A percentile compares a stretch with the other conserved stretches of the same genome.
phyloP scores from a whole-genome alignment of 1,140 invertebrate species.

The Drosophila bipectinata region DNA sequence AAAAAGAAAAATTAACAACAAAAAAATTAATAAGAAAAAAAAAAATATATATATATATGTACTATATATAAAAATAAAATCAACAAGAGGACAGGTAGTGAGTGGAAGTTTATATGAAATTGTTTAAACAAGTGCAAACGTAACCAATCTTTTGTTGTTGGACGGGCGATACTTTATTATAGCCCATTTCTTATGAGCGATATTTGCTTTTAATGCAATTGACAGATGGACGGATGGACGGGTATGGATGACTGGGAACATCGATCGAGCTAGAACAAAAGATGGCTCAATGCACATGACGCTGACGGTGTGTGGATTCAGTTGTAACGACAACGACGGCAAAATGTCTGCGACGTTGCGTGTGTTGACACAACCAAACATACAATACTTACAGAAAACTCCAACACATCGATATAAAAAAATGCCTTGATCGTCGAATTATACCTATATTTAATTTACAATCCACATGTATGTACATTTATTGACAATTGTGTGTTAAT shows the following conservation, averaged over 20 bases:
- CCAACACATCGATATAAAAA: background rate
- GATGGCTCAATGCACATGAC: slow-evolving; percentile 57
- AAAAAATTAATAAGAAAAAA: slow-evolving; percentile 30
- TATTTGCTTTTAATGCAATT: slow-evolving; percentile 74
- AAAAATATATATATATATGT: slow-evolving; percentile 11
- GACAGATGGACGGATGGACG: slow-evolving; percentile 47
- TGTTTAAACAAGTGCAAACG: slow-evolving; percentile 77
- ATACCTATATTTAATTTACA: slow-evolving; percentile 63
- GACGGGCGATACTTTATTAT: slow-evolving; percentile 34
- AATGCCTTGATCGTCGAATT: slow-evolving; percentile 54
- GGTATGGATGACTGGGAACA: slow-evolving; percentile 31
- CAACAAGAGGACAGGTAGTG: slow-evolving; percentile 25
- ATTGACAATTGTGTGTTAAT: slow-evolving; percentile 62
- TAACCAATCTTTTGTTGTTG: slow-evolving; percentile 70
- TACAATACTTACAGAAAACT: too few relatives aligned
- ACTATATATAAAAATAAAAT: slow-evolving; percentile 29
- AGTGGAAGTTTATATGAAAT: slow-evolving; percentile 39
- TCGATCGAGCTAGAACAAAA: slow-evolving; percentile 66
- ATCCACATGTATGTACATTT: slow-evolving; percentile 62
- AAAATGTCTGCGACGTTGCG: slow-evolving; percentile 62
- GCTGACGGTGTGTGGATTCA: slow-evolving; percentile 62
- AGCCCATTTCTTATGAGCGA: slow-evolving; percentile 56
- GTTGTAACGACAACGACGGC: slow-evolving; percentile 67
- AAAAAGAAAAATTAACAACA: slow-evolving; percentile 26
- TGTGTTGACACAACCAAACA: slow-evolving; percentile 45